These are phyloP conservation scores for Pagrus major DNA, from an alignment of 2,113 vertebrate genomes.

Conservation along the genomic window DNA sequence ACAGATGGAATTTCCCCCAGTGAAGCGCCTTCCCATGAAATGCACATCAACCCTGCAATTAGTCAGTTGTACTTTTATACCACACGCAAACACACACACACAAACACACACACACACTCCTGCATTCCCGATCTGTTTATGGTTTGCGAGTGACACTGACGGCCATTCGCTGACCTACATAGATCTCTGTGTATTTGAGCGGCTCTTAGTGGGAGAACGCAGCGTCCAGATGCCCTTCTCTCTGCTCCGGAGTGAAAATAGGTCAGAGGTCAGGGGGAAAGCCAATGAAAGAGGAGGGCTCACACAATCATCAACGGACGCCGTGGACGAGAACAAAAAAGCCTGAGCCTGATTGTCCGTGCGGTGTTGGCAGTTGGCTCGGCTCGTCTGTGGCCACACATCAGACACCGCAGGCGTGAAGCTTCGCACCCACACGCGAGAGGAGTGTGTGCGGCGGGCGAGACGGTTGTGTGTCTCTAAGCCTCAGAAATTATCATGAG, in stretches of 20 bases:
- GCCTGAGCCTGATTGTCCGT: slow-evolving; percentile 49
- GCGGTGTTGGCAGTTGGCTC: slow-evolving; percentile 24
- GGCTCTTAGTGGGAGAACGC: slow-evolving; percentile 51
- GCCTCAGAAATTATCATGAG: slow-evolving; percentile 7
- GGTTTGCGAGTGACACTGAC: slow-evolving; percentile 59
- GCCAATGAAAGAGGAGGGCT: slow-evolving; percentile 55
- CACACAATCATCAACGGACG: slow-evolving; percentile 53
- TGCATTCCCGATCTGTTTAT: slow-evolving; percentile 53
- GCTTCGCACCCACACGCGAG: slow-evolving; percentile 18
- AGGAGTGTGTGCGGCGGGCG: neutral
- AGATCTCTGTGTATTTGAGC: slow-evolving; percentile 50
- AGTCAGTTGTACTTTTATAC: slow-evolving; percentile 38
- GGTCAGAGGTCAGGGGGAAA: slow-evolving; percentile 76
- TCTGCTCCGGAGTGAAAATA: slow-evolving; percentile 60
- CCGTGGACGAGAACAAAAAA: slow-evolving; percentile 61
- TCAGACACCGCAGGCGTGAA: slow-evolving; percentile 49
- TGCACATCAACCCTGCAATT: slow-evolving; percentile 68
- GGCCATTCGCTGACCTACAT: slow-evolving; percentile 80
- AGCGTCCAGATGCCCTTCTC: slow-evolving; percentile 69
- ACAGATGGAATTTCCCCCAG: slow-evolving; percentile 73
- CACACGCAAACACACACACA: slow-evolving; percentile 11
- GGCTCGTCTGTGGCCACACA: slow-evolving; percentile 37
- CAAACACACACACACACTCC: slow-evolving; percentile 7
- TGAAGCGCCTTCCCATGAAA: slow-evolving; percentile 61
- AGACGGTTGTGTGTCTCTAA: neutral